Evolutionary conservation across 2,113 vertebrate species (phyloP).

Genomic region (Lophotis ruficrista): DNA sequence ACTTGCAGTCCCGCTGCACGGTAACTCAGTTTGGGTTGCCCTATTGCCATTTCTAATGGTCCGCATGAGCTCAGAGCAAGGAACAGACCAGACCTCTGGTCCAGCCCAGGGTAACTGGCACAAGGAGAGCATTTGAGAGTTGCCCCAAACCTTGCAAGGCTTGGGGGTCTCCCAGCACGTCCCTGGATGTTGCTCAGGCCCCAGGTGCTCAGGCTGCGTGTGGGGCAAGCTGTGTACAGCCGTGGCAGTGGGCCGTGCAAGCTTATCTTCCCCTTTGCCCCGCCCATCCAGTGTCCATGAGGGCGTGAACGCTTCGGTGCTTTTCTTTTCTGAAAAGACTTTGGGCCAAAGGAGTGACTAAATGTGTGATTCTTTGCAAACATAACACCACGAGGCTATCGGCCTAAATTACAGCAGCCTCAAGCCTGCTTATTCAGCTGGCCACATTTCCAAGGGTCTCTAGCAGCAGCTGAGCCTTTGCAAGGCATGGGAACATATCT

Average conservation of each 20-base stretch:
- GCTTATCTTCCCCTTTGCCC: not conserved
- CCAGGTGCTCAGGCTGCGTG: not conserved
- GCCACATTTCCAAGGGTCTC: not conserved
- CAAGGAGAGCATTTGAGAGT: not conserved
- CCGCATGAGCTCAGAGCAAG: not conserved
- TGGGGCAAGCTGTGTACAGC: rapidly evolving
- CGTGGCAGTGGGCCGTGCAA: rapidly evolving
- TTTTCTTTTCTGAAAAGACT: not conserved
- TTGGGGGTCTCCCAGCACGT: rapidly evolving
- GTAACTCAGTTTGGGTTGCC: not conserved
- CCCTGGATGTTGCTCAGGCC: not conserved
- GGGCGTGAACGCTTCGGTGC: not conserved
- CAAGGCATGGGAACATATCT: not conserved
- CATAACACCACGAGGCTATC: rapidly evolving
- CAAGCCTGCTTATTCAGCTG: not conserved
- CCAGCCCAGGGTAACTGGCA: no score
- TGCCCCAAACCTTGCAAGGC: not conserved
- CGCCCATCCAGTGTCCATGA: rapidly evolving
- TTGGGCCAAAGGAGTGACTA: not conserved
- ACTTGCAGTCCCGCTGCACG: rapidly evolving
- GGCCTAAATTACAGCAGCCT: not conserved
- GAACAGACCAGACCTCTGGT: not conserved
- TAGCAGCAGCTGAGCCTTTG: not conserved
- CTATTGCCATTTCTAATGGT: rapidly evolving
- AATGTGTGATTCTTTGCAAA: not conserved